Percentiles rank a stretch among this genome's conserved stretches.
Evolutionary conservation across 2,113 vertebrate genomes (phyloP).

Genomic region (Microcebus lehilahytsara): DNA sequence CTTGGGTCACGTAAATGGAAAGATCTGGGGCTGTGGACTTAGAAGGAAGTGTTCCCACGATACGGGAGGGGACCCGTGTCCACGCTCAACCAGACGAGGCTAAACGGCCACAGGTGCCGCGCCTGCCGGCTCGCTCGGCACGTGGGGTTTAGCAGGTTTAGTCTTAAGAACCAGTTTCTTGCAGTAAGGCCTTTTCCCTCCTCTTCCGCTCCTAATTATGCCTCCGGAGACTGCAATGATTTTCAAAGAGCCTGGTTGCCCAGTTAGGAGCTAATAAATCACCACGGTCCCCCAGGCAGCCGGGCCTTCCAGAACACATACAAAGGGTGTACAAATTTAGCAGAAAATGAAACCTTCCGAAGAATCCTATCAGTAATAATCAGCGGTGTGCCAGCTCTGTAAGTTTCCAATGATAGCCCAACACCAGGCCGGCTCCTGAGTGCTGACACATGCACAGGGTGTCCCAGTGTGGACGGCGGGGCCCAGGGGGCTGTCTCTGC

Average conservation of each 20-base stretch:
- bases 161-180: constrained; percentile 16
- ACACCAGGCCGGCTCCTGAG: background rate
- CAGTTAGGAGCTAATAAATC: constrained; percentile 62
- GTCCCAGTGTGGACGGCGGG: background rate
- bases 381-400: background rate
- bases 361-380: background rate
- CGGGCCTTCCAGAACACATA: constrained; percentile 16
- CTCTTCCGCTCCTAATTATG: constrained; percentile 46
- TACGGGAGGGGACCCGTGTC: no score
- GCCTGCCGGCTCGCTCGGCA: fast-evolving
- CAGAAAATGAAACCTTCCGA: background rate
- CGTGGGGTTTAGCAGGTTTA: background rate
- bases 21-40: background rate
- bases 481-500: background rate
- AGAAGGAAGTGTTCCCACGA: background rate
- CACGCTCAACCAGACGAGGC: background rate
- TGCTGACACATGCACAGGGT: fast-evolving
- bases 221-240: constrained; percentile 48
- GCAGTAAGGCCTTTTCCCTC: background rate
- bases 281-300: constrained; percentile 40
- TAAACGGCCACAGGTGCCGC: background rate
- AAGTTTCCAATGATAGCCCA: background rate
- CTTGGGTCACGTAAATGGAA: background rate
- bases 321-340: background rate
- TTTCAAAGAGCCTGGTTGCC: constrained; percentile 55